These are phyloP conservation scores for Gnatocerus cornutus DNA, from an alignment of 2,888 invertebrate genomes.

Conservation along the genomic window DNA sequence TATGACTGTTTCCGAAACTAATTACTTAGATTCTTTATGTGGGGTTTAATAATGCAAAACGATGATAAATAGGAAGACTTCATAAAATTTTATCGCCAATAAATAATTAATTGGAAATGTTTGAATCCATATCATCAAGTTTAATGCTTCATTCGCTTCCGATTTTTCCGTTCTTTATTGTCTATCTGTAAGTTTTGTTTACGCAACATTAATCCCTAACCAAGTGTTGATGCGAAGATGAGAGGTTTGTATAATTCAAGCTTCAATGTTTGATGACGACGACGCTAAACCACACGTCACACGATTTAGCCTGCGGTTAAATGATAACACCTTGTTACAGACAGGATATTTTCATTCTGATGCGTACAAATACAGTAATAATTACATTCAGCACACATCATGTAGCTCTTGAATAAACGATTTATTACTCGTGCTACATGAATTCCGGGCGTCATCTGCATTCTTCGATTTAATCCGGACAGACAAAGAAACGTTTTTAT, in stretches of 20 bases:
- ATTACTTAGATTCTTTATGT: too few species aligned
- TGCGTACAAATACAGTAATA: constrained; percentile 43
- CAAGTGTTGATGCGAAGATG: constrained; percentile 17
- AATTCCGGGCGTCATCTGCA: constrained; percentile 9
- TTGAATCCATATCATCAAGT: not conserved
- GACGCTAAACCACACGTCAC: constrained; percentile 45
- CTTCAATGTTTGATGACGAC: constrained; percentile 31
- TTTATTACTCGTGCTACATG: constrained; percentile 29
- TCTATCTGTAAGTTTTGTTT: not conserved
- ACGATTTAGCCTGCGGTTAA: constrained; percentile 50
- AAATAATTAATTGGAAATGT: too few species aligned
- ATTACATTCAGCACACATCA: constrained; percentile 41
- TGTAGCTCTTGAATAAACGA: constrained; percentile 35
- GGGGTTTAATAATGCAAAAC: too few species aligned
- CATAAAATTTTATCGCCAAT: too few species aligned
- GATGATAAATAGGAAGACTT: too few species aligned
- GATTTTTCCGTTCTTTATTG: constrained; percentile 1
- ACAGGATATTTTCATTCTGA: constrained; percentile 52
- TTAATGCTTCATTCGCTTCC: not conserved
- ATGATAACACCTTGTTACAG: constrained; percentile 54
- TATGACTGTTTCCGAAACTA: too few species aligned
- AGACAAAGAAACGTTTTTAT: constrained; percentile 6
- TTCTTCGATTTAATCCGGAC: constrained; percentile 20
- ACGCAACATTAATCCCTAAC: constrained; percentile 6
- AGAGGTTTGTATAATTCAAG: constrained; percentile 9